Evolutionary conservation across 2,888 invertebrate species (phyloP), one percentile per base, ranked within the genome.

Genomic region (Onchidella celtica): DNA sequence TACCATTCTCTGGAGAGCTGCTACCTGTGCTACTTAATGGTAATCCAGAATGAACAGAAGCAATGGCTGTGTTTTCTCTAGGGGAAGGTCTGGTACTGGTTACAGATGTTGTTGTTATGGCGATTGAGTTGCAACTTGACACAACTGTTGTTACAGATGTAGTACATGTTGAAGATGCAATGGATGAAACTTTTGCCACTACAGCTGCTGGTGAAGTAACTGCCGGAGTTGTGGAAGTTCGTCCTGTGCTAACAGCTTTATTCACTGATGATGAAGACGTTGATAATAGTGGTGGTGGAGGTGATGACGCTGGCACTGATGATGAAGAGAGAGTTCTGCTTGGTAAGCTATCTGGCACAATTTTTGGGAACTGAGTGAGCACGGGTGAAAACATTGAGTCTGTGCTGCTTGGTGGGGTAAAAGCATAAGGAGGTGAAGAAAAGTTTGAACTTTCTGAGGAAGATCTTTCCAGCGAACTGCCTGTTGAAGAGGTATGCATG

Each of bases 21-120:
- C 47, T 80, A 21, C 79, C 79, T n/a, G 83, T 78, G 57, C 83
- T 81, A 36, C 82, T 79, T 40, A 83, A 68, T 6, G 83, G 82
- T 32, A 82, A 59, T 34, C 81, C 78, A 6, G 81, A 68, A 61
- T 83, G 83, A 6, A 78, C 81, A 36, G 83, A 78, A 14, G 78
- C 69, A 6, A 70, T 55, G 9, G 29, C 6, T 3, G 69, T 63
- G n/a, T 21, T 63, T 29, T 74, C 74, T 38, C 21, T 74, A 0
- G 66, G 29, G n/a, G 68, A 38, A 21, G 83, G 84, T 2, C 84
- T 84, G 0, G 85, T 84, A 47, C 83, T 78, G 36, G 86, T 87
- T n/a, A 87, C 84, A 0, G 86, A 85, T 24, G 88, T 86, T 63
- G 86, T 87, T 34, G 86, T 86, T 36, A 82, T 47, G 34, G 78